Evolutionary conservation across 92 coral and sea anemone species (phyloP).

Genomic region (Micromussa lordhowensis): DNA sequence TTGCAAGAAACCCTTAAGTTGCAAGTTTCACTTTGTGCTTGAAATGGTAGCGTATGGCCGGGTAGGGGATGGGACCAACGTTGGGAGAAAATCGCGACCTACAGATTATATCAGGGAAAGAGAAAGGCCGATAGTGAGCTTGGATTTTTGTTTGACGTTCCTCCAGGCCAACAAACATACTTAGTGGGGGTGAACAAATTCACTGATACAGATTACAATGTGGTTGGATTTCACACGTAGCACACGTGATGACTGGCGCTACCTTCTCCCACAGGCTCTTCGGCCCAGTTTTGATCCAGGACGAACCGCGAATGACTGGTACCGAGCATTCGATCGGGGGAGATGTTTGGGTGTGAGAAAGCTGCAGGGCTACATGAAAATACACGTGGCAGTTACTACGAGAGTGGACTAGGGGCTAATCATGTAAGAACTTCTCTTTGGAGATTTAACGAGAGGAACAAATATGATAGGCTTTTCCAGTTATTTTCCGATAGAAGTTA

Average conservation of each 20-base stretch:
- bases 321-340: neutral
- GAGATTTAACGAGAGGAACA: too few species aligned
- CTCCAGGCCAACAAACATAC: slow-evolving; percentile 9
- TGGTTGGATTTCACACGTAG: slow-evolving; percentile 8
- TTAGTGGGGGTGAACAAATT: neutral
- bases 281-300: neutral
- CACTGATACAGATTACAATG: slow-evolving; percentile 19
- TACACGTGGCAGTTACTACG: neutral
- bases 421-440: too few species aligned
- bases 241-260: too few species aligned
- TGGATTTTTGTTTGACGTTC: neutral
- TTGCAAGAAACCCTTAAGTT: too few species aligned
- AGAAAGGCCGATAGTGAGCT: neutral
- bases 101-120: neutral
- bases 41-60: too few species aligned
- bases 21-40: too few species aligned
- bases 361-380: neutral
- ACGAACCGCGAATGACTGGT: neutral
- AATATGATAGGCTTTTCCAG: too few species aligned
- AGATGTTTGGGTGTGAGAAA: neutral
- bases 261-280: too few species aligned
- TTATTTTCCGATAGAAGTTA: too few species aligned
- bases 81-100: too few species aligned
- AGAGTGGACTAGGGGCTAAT: neutral
- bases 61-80: too few species aligned